Base-by-base conservation (phyloP, 2,888 invertebrate genomes). In the Tinea pellionella region DNA sequence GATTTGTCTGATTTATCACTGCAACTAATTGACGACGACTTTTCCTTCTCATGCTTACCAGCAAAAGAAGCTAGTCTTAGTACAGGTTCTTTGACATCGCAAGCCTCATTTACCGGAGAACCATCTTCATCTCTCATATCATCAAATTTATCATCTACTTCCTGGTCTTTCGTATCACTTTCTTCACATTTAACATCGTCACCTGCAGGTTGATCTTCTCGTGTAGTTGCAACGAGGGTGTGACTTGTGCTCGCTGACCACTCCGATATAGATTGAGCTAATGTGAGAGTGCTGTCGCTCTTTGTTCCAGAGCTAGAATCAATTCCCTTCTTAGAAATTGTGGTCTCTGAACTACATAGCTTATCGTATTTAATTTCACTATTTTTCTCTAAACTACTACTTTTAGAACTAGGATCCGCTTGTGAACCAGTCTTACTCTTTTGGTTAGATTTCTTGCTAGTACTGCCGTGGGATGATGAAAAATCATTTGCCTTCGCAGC, bases 191-290 rank as follows among this genome's bases (percentile, higher is more conserved):
- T 89, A 41, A 83, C 81, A 65, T 71, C 71, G 69, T 89, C 78
- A 67, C 80, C 61, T 67, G 88, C 76, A 19, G 70, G 69, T 70
- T 80, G 73, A 71, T 85, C 81, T 73, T 87, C 81, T 62, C 88
- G 88, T 12, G 88, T 81, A 37, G 92, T 91, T 11, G 91, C 91
- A 53, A 93, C 89, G 8, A 94, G 86, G 0, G 93, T 93, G 61
- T 93, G 92, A 67, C 93, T 94, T 16, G 92, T 92, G 64, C 94
- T 94, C 0, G 92, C 93, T 0, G 94, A 94, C 94, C 94, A 94
- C 65, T 94, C 94, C 0, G 94, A 94, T 67, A 94, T 92, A 0
- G 94, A 94, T 63, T 94, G 94, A 0, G 93, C 94, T 41, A 93
- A 72, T 0, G 91, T 91, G 57, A 92, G 74, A 0, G 94, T 94